Evolutionary conservation across 2,888 invertebrate genomes (phyloP), one percentile per base, ranked within the genome.

Genomic region (Sipha maydis): DNA sequence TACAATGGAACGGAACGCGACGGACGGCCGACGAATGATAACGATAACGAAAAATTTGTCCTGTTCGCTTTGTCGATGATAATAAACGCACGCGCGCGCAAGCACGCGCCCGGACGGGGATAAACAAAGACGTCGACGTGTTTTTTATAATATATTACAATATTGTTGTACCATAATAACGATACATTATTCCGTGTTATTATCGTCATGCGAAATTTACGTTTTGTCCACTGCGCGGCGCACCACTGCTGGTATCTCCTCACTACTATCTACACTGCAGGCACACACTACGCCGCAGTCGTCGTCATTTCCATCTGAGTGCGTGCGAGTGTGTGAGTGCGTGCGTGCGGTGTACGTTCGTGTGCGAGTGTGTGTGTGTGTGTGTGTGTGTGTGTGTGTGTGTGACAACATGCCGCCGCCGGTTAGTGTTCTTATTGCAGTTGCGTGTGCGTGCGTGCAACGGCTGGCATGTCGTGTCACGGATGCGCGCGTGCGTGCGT

Each of bases 11-110:
- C 28, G 38, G 3, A 34, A 56, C 83, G 34, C 71, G 83, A 73
- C 83, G 73, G 25, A 83, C 83, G 67, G 25, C 76, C 84, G 76
- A 61, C 41, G 73, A 34, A 61, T 61, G 84, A 84, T 76, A 84
- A 84, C 76, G 84, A 84, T 61, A 76, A 76, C 84, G 21, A 83
- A 9, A 38, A 84, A 14, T 61, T 54, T 48, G 48, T 48, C 14
- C 48, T 17, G 73, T 48, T 48, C 48, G 2, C 48, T 2, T 1
- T 3, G 48, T 48, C 9, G 34, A 38, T 56, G 73, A 75, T 73
- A 83, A 56, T 34, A 56, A 21, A 25, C 54, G 76, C 14, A 19
- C 34, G 73, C 83, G 73, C 76, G 5, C 38, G 31, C 38, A 25
- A 38, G 75, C 19, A 41, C 75, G 9, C 38, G 9, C 38, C 11